A percentile compares a stretch with the other conserved stretches of the same genome.
phyloP scores from a whole-genome alignment of 2,113 vertebrate genomes.

The Ailurus styani region DNA sequence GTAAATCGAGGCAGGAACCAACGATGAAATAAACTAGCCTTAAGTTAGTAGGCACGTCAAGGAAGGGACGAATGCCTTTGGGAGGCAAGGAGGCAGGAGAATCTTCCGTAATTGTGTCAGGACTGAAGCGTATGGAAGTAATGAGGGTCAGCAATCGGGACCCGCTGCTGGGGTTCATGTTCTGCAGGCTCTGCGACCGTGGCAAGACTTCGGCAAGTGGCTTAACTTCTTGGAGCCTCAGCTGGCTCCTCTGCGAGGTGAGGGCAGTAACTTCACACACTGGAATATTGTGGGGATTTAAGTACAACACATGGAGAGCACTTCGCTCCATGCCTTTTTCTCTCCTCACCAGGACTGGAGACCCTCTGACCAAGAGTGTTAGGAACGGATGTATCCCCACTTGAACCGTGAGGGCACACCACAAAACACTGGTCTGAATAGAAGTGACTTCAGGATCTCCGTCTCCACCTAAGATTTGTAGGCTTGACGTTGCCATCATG shows the following conservation, averaged over 20 bases:
- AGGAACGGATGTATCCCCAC: no score
- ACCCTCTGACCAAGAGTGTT: not conserved
- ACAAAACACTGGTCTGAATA: not conserved
- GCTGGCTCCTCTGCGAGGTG: not conserved
- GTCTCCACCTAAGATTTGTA: not conserved
- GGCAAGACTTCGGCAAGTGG: not conserved
- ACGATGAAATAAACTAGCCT: not conserved
- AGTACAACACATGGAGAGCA: not conserved
- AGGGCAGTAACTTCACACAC: not conserved
- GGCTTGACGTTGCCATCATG: not conserved
- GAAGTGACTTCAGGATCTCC: not conserved
- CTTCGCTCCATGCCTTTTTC: not conserved
- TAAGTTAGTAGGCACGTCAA: not conserved
- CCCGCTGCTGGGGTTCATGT: not conserved
- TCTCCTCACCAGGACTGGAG: not conserved
- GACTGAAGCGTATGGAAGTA: not conserved
- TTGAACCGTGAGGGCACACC: not conserved
- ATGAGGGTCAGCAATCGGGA: not conserved
- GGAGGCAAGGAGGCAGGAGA: not conserved
- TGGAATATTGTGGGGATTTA: not conserved
- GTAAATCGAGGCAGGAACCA: not conserved
- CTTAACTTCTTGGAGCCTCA: not conserved
- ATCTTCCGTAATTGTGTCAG: not conserved
- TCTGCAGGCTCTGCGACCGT: not conserved
- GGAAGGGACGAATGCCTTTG: not conserved